Evolutionary conservation across 64 coral and sea anemone genomes (phyloP).

Genomic region (Cladopsammia gracilis): DNA sequence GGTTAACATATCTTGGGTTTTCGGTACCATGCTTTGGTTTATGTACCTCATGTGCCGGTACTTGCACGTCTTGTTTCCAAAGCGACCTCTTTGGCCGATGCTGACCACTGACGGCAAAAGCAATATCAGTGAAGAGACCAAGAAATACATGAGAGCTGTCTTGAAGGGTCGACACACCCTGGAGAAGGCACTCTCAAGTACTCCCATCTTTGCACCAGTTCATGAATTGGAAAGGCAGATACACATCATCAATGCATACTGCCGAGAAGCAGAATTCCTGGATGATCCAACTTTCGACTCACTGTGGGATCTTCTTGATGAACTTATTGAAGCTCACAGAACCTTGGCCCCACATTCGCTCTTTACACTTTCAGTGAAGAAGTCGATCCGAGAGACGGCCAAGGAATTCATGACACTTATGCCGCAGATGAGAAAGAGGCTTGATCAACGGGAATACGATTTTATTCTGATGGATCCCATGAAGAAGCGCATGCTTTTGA

Average conservation of each 20-base stretch:
- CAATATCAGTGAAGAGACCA: slow-evolving; percentile 87
- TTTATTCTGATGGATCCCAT: slow-evolving; percentile 95
- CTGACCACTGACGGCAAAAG: slow-evolving; percentile 89
- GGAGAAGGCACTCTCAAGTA: slow-evolving; percentile 89
- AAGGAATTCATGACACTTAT: slow-evolving; percentile 98
- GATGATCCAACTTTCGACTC: slow-evolving; percentile 98
- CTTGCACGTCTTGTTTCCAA: slow-evolving; percentile 58
- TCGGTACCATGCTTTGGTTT: slow-evolving; percentile 74
- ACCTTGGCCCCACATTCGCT: slow-evolving; percentile 80
- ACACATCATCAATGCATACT: slow-evolving; percentile 99
- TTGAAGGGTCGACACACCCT: slow-evolving; percentile 91
- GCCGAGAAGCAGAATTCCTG: slow-evolving; percentile 92
- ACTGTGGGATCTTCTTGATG: slow-evolving; percentile 98
- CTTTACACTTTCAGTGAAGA: slow-evolving; percentile 94
- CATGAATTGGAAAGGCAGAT: slow-evolving; percentile 98
- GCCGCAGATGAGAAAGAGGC: slow-evolving; percentile 92
- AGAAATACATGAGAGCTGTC: slow-evolving; percentile 95
- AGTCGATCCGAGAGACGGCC: slow-evolving; percentile 91
- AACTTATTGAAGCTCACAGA: slow-evolving; percentile 97
- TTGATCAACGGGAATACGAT: slow-evolving; percentile 96
- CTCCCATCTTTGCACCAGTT: slow-evolving; percentile 96
- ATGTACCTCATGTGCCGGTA: slow-evolving; percentile 83
- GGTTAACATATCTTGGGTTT: slow-evolving; percentile 70
- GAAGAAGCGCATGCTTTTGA: slow-evolving; percentile 96
- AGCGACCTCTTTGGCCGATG: slow-evolving; percentile 90